These are phyloP conservation scores for Lithophane ornitopus DNA, from an alignment of 2,888 invertebrate species.

Conservation along the genomic window DNA sequence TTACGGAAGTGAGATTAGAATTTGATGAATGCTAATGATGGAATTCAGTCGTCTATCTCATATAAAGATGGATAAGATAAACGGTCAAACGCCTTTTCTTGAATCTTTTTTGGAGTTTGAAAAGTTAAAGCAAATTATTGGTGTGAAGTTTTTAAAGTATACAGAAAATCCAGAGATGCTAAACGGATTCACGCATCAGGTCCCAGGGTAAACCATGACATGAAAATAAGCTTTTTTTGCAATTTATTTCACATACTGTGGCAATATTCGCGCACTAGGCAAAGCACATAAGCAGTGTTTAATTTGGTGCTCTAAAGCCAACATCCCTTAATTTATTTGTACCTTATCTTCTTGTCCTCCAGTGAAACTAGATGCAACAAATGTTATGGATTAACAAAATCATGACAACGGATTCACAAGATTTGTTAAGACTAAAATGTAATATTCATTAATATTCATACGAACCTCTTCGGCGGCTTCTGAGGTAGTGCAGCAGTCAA, in stretches of 20 bases:
- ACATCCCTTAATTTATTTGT: conserved; percentile 5
- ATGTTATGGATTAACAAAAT: conserved; percentile 26
- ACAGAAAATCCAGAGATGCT: neutral
- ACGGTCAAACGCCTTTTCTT: too few species aligned
- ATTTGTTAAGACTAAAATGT: neutral
- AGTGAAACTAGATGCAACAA: conserved; percentile 39
- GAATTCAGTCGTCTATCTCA: neutral
- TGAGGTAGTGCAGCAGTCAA: conserved; percentile 78
- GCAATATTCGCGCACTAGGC: neutral
- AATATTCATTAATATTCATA: conserved; percentile 2
- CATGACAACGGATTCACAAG: neutral
- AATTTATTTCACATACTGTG: neutral
- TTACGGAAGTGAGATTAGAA: conserved; percentile 1
- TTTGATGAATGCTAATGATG: neutral
- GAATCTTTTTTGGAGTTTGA: neutral
- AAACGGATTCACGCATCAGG: neutral
- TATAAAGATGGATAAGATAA: neutral
- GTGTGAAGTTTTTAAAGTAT: neutral
- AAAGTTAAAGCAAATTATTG: neutral
- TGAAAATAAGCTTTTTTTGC: neutral
- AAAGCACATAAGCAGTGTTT: conserved; percentile 14
- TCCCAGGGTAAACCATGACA: neutral
- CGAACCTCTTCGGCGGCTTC: conserved; percentile 85
- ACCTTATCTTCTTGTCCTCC: conserved; percentile 34
- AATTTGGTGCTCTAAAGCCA: conserved; percentile 23